Evolutionary conservation across 2,888 invertebrate genomes (phyloP), one percentile per base, ranked within the genome.

Genomic region (Sinodicranocentrus sp.): DNA sequence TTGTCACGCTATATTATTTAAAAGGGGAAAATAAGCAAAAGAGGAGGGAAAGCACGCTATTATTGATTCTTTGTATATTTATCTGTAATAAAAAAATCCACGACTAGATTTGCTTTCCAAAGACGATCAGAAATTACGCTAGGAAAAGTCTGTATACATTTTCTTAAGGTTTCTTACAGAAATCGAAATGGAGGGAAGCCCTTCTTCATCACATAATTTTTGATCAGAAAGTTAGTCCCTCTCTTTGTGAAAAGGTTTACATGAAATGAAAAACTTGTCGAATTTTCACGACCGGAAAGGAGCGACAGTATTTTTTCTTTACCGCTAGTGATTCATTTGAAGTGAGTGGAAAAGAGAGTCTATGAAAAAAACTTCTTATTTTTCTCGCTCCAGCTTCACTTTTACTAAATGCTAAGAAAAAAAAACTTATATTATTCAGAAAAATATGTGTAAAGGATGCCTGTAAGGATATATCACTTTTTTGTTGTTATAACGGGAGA

Each of bases 1-100:
- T 77, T 77, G 77, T 77, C 77, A 77, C 77, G 77, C 57, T 39
- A 77, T 44, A 77, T 23, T 57, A 52, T 68, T 77, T 39, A 43
- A 61, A 59, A 23, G 19, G 54, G 28, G 19, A 19, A 61, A 26
- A n/a, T n/a, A 23, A 63, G 15, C n/a, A 63, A 23, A 13, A 52
- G 57, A 33, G 5, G 21, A 43, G 59, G 21, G 43, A 73, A 25
- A 26, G 26, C 52, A 52, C 39, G 54, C 54, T n/a, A 39, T 21
- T 73, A 73, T 73, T 73, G 73, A 73, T 73, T 73, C 73, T 21
- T 73, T 63, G 61, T 44, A 26, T 48, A 63, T 73, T 73, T 26
- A 28, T 44, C 68, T 61, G 26, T 15, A 54, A 26, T 33, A n/a
- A 48, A 10, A 61, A 54, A 54, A 54, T 19, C 25, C 1, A 39